Evolutionary conservation across 2,113 vertebrate genomes (phyloP), one percentile per base, ranked within the genome.

Genomic region (Dendropsophus ebraccatus): DNA sequence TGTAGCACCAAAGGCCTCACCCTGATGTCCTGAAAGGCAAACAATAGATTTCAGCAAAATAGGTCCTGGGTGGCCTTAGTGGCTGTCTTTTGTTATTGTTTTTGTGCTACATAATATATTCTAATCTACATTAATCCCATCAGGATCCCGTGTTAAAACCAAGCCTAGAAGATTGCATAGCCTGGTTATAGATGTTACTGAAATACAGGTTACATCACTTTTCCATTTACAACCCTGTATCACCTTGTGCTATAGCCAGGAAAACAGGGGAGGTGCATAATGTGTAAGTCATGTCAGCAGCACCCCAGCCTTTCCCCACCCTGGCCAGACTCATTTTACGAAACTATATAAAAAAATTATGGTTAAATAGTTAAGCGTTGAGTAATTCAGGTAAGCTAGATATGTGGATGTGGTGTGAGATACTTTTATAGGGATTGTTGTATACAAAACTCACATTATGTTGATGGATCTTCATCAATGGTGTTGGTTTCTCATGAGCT

Each of bases 281-380:
- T 32, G 37, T 30, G 23, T 76, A 47, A 75, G 70, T 28, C 10
- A 45, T 35, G 73, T 65, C 56, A 76, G 10, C 37, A 76, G 52
- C 82, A 60, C 37, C 50, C 41, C 54, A 54, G 56, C 56, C 73
- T 41, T 30, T 77, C 72, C 37, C 54, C 83, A 84, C 83, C 83
- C 82, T 76, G 41, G 28, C 37, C 54, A 60, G 72, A 76, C 54
- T 84, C 56, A 72, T 84, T 75, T 84, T 75, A 84, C 45, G 56
- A 12, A 60, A 50, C 52, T 50, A 65, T 75, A 28, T 76, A 74
- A 72, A 21, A 73, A 73, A 50, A 16, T 13, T 14, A 74, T 65
- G 45, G 56, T 77, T 77, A 47, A 76, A 77, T 76, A 76, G 75
- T 75, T 77, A 41, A 76, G 12, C 6, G 5, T 13, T 76, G 72